phyloP scores from a whole-genome alignment of 2,113 vertebrate species.

The Dissostichus mawsoni region DNA sequence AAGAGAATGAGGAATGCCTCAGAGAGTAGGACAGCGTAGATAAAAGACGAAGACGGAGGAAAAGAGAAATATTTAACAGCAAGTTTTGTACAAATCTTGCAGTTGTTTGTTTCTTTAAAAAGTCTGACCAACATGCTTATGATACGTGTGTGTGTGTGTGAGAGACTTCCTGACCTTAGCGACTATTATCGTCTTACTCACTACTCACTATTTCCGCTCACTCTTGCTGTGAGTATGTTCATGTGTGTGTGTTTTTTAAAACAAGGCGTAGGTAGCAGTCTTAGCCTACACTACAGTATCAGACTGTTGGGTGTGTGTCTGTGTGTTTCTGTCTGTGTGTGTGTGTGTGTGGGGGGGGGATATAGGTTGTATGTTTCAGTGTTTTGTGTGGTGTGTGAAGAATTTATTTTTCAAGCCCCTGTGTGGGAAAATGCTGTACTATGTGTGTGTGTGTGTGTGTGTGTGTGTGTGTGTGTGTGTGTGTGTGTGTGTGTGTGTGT shows the following conservation, averaged over 20 bases:
- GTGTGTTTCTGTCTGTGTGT: slow-evolving; percentile 18
- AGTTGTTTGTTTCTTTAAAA: slow-evolving; percentile 22
- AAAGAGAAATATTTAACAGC: slow-evolving; percentile 12
- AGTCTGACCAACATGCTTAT: slow-evolving; percentile 9
- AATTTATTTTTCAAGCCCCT: slow-evolving; percentile 31
- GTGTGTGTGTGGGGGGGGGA: slow-evolving; percentile 22
- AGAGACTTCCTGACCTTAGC: slow-evolving; percentile 26
- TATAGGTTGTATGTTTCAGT: slow-evolving; percentile 44
- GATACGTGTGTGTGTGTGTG: slow-evolving; percentile 9
- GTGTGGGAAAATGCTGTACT: slow-evolving; percentile 38
- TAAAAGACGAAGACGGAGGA: slow-evolving; percentile 6
- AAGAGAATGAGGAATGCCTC: slow-evolving; percentile 32
- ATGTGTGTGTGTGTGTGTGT: slow-evolving; percentile 38
- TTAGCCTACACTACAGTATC: not conserved
- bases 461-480: slow-evolving; percentile 41
- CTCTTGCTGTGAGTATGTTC: slow-evolving; percentile 37
- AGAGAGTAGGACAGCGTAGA: not conserved
- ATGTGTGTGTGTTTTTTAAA: slow-evolving; percentile 50
- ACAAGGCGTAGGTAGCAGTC: slow-evolving; percentile 22
- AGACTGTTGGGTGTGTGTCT: slow-evolving; percentile 11
- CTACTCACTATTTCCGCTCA: slow-evolving; percentile 45
- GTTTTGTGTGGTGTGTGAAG: slow-evolving; percentile 42
- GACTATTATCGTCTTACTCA: slow-evolving; percentile 40
- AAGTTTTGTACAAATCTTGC: not conserved
- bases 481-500: slow-evolving; percentile 36